Base-by-base conservation (phyloP, 1,140 invertebrate genomes). In the Platyscapa corneri region DNA sequence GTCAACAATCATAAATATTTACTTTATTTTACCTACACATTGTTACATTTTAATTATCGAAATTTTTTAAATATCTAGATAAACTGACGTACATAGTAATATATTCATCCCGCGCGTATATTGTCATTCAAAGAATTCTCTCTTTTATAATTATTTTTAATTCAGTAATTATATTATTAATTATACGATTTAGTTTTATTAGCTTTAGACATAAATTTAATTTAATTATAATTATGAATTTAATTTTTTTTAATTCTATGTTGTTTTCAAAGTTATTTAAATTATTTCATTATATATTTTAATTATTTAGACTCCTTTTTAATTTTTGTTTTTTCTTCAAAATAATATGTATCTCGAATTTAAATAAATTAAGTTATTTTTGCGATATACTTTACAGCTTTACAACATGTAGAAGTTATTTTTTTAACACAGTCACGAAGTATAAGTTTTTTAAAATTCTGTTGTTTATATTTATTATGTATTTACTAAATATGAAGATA, bases 81-180 rank as follows among this genome's bases (percentile, higher is more conserved):
- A 39, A 37, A 6, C 34, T 37, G 27, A 80, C 23, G 23, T 46
- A 23, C 12, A 67, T 27, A 67, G 39, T 76, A 32, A 65, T 79
- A 85, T 88, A 87, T 88, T 88, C 87, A 88, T 89, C 76, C 86
- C 87, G 87, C 88, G 88, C 92, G 91, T 90, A 90, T 93, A 93
- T 93, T 93, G 92, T 93, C 93, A 91, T 92, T 92, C 90, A 93
- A 93, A 89, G 89, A 92, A 92, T 92, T 91, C 90, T 88, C 90
- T 88, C 85, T 87, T 87, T 83, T 86, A 87, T 86, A 86, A 82
- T 49, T 86, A 82, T 85, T 83, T 88, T 89, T 88, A 89, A 85
- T 88, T 86, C 89, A 87, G 82, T 90, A 89, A 83, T 87, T 90
- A 88, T 87, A 72, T 86, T 87, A 87, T 84, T 88, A 87, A 78